Base-by-base conservation (phyloP, 2,797 vertebrate species). In the Pseudochaenichthys georgianus region DNA sequence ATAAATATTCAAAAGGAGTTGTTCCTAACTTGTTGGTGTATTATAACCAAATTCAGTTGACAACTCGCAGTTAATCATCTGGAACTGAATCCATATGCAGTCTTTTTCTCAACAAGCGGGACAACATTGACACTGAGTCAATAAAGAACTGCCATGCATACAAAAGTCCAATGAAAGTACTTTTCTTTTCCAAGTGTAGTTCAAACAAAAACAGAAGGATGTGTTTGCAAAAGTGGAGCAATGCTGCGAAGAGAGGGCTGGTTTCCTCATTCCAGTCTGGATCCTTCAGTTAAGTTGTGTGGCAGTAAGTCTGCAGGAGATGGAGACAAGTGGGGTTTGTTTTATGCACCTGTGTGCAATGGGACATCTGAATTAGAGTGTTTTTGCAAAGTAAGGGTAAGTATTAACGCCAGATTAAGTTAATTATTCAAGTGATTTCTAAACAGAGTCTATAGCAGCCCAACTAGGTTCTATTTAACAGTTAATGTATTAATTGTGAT, bases 261-360 rank as follows among this genome's bases (percentile, higher is more conserved):
- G 23, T 71, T 70, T 79, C 50, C 68, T 82, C 34, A 11, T 83
- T 77, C 64, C 46, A 38, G 45, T 48, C 7, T 60, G 50, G 3
- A 13, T 63, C 1, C 5, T 59, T 13, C 13, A 52, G 61, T 68
- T 59, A 63, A 69, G 69, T 23, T 71, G 17, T 57, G 19, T 65
- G 16, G 4, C 51, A 47, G 13, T 9, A 64, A 13, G 43, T 70
- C 15, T 31, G 17, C 6, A 65, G 31, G 51, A 70, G 69, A 41
- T 19, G 8, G 19, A 51, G 16, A 53, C 13, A 68, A 0, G 0
- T 2, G 9, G n/a, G 3, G 45, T 11, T 5, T 17, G 34, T 66
- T 78, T 21, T 4, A 15, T 23, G 45, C 19, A 11, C 31, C 38
- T 31, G 23, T 23, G 23, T 23, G 23, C 23, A 23, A 23, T 23